A percentile compares a stretch with the other conserved stretches of the same genome.
Evolutionary conservation across 2,797 vertebrate genomes (phyloP).

Genomic region (Notolepis coatsorum): DNA sequence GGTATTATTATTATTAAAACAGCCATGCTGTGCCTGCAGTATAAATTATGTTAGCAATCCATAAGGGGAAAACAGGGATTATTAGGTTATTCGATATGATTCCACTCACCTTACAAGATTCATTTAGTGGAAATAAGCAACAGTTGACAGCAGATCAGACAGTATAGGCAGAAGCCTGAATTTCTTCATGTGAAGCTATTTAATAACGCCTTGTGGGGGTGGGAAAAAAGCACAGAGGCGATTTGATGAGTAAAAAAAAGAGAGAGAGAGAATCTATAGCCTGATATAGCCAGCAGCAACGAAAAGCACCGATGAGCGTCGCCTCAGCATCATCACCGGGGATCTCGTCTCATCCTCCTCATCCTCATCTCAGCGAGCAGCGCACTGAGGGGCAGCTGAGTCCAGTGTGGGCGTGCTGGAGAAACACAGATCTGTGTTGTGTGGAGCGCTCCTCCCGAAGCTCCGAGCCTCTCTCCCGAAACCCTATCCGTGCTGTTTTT

Average conservation of each 20-base stretch:
- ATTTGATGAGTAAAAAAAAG: too few species aligned
- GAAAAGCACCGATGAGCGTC: slow-evolving; percentile 25
- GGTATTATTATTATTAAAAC: not conserved
- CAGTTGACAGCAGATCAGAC: slow-evolving; percentile 74
- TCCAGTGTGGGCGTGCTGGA: slow-evolving; percentile 60
- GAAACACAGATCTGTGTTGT: too few species aligned
- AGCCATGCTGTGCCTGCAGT: not conserved
- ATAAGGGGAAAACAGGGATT: not conserved
- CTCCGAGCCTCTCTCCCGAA: too few species aligned
- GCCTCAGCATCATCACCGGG: slow-evolving; percentile 36
- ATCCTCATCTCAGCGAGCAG: slow-evolving; percentile 48
- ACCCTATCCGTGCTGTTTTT: not conserved
- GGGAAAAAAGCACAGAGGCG: slow-evolving; percentile 10
- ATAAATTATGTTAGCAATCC: not conserved
- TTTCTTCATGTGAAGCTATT: slow-evolving; percentile 9
- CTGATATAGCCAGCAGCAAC: slow-evolving; percentile 15
- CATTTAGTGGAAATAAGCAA: slow-evolving; percentile 80
- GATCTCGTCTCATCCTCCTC: slow-evolving; percentile 31
- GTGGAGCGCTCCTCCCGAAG: too few species aligned
- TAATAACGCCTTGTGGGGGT: not conserved
- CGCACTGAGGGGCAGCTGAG: slow-evolving; percentile 58
- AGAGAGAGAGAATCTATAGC: too few species aligned
- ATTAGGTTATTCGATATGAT: too few species aligned
- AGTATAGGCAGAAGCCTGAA: slow-evolving; percentile 48
- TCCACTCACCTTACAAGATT: slow-evolving; percentile 79